These are phyloP conservation scores for Heliconius ismenius DNA, from an alignment of 2,888 invertebrate species.

Conservation along the genomic window DNA sequence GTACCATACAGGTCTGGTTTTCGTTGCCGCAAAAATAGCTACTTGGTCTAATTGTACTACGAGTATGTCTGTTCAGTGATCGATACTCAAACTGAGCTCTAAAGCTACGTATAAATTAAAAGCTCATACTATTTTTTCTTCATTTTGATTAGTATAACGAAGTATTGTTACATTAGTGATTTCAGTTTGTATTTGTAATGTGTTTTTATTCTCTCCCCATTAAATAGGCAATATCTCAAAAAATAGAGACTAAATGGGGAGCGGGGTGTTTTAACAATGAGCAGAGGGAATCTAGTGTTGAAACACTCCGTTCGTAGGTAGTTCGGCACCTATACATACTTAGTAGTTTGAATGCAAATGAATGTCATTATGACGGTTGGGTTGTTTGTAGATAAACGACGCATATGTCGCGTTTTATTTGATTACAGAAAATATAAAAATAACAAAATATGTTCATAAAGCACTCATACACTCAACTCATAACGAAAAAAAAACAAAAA, in stretches of 20 bases:
- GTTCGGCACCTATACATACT: too few species aligned
- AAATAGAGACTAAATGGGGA: too few species aligned
- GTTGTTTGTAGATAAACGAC: background rate
- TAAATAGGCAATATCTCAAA: too few species aligned
- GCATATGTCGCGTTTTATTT: too few species aligned
- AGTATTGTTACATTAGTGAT: background rate
- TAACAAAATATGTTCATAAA: too few species aligned
- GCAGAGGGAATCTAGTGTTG: too few species aligned
- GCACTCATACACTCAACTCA: too few species aligned
- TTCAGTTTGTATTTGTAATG: background rate
- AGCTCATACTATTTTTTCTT: conserved; percentile 17
- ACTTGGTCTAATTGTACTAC: conserved; percentile 60
- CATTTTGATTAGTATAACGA: conserved; percentile 19
- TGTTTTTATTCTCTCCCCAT: too few species aligned
- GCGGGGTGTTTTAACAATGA: too few species aligned
- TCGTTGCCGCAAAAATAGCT: conserved; percentile 61
- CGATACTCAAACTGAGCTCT: conserved; percentile 39
- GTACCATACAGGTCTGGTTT: conserved; percentile 55
- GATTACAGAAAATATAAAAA: too few species aligned
- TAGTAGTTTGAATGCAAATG: background rate
- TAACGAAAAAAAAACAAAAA: background rate
- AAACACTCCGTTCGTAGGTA: too few species aligned
- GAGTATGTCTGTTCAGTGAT: conserved; percentile 48
- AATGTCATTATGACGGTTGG: background rate
- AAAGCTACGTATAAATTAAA: conserved; percentile 41